phyloP scores from a whole-genome alignment of 2,888 invertebrate species.

The Polymixis flavicincta region DNA sequence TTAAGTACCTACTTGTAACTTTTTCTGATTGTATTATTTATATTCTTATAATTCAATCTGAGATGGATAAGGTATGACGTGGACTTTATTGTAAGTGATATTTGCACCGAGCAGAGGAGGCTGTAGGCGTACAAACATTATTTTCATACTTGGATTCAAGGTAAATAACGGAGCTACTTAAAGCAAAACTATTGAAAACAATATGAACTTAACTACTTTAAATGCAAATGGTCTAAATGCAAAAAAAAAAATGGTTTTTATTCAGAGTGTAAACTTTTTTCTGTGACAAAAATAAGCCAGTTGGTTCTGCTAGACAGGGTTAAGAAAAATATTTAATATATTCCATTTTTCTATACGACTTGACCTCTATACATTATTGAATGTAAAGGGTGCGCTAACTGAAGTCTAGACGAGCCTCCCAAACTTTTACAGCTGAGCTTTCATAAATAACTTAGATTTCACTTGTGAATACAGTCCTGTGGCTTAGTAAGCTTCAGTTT shows the following conservation, averaged over 20 bases:
- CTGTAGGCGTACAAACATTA: constrained; percentile 9
- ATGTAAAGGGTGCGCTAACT: constrained; percentile 44
- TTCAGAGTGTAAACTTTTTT: constrained; percentile 21
- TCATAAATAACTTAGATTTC: constrained; percentile 57
- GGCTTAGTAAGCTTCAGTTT: neutral
- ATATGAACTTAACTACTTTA: constrained; percentile 18
- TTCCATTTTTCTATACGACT: constrained; percentile 28
- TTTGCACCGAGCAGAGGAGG: neutral
- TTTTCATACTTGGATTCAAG: constrained; percentile 11
- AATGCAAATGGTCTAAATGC: neutral
- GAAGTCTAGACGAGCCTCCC: constrained; percentile 59
- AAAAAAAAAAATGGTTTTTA: constrained; percentile 22
- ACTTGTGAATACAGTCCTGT: constrained; percentile 30
- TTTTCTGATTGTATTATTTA: neutral
- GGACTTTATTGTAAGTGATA: constrained; percentile 1
- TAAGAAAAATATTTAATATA: constrained; percentile 20
- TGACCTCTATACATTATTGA: constrained; percentile 61
- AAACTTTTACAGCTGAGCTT: constrained; percentile 54
- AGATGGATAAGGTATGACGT: neutral
- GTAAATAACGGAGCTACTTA: constrained; percentile 3
- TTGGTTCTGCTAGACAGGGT: constrained; percentile 22
- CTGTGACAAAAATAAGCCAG: constrained; percentile 30
- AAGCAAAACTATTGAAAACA: constrained; percentile 7
- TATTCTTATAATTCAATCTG: neutral
- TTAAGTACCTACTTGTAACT: neutral